Conservation (phyloP, 2,888 invertebrate genomes). For the Stegophylla sp. region DNA sequence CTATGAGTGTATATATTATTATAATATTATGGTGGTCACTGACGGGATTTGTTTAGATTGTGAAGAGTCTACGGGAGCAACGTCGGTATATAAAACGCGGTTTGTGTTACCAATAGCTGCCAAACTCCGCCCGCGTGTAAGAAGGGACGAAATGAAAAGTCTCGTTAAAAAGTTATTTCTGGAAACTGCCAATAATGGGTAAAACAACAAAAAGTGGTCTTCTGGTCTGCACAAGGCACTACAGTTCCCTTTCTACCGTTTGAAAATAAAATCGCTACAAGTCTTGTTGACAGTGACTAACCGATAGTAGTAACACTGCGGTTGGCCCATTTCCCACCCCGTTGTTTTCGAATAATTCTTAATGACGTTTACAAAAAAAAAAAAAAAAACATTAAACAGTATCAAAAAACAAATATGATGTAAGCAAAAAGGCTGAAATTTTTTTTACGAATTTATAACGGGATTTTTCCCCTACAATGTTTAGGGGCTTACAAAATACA, state of each 20-base stretch:
- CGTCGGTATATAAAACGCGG: conserved; percentile 46
- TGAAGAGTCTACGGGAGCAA: conserved; percentile 18
- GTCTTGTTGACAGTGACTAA: conserved; percentile 29
- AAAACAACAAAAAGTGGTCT: conserved; percentile 47
- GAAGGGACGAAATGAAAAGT: conserved; percentile 53
- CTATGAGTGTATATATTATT: too few relatives aligned
- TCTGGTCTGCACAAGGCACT: conserved; percentile 55
- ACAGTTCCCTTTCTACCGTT: conserved; percentile 46
- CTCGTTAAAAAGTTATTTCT: conserved; percentile 57
- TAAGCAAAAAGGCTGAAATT: too few relatives aligned
- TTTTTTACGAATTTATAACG: too few relatives aligned
- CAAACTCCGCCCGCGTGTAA: conserved; percentile 52
- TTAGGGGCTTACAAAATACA: too few relatives aligned
- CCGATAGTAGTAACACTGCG: neutral
- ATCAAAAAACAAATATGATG: too few relatives aligned
- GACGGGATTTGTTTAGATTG: conserved; percentile 44
- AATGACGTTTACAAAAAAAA: too few relatives aligned
- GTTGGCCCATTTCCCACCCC: neutral
- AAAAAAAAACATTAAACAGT: too few relatives aligned
- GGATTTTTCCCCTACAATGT: too few relatives aligned
- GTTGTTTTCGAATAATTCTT: neutral
- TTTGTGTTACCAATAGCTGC: conserved; percentile 43
- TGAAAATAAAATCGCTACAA: conserved; percentile 31
- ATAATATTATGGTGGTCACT: conserved; percentile 1
- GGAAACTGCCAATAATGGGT: conserved; percentile 57